phyloP scores from a whole-genome alignment of 2,888 invertebrate species.

The Candidula unifasciata region DNA sequence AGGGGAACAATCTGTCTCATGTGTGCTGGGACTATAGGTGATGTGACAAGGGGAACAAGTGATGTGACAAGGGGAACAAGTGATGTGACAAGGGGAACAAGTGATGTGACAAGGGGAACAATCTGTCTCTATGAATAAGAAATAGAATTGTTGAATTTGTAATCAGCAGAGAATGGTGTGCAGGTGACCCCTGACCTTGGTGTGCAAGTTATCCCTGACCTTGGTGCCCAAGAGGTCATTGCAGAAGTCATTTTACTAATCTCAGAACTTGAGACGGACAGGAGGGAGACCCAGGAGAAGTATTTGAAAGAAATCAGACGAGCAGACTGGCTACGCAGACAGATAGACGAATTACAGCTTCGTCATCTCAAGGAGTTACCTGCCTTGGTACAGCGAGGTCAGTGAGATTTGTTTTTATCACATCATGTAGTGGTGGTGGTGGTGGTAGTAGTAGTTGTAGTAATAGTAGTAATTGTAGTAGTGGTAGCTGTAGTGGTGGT shows the following conservation, averaged over 20 bases:
- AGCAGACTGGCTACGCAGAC: constrained; percentile 63
- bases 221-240: constrained; percentile 76
- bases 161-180: constrained; percentile 40
- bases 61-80: too few species aligned
- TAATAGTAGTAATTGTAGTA: too few species aligned
- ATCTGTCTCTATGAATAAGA: too few species aligned
- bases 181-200: constrained; percentile 65
- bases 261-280: constrained; percentile 74
- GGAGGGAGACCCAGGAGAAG: constrained; percentile 65
- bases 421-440: not conserved
- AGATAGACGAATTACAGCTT: constrained; percentile 70
- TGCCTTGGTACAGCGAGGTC: constrained; percentile 75
- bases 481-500: too few species aligned
- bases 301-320: constrained; percentile 66
- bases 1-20: too few species aligned
- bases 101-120: too few species aligned
- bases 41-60: too few species aligned
- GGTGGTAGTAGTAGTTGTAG: not conserved
- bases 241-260: constrained; percentile 74
- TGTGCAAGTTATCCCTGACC: constrained; percentile 65
- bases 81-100: too few species aligned
- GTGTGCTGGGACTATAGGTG: too few species aligned
- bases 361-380: constrained; percentile 71
- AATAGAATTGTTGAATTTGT: not conserved
- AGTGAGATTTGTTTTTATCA: not conserved